These are phyloP conservation scores for Tanytarsus gracilentus DNA, from an alignment of 2,888 invertebrate species.

Conservation along the genomic window DNA sequence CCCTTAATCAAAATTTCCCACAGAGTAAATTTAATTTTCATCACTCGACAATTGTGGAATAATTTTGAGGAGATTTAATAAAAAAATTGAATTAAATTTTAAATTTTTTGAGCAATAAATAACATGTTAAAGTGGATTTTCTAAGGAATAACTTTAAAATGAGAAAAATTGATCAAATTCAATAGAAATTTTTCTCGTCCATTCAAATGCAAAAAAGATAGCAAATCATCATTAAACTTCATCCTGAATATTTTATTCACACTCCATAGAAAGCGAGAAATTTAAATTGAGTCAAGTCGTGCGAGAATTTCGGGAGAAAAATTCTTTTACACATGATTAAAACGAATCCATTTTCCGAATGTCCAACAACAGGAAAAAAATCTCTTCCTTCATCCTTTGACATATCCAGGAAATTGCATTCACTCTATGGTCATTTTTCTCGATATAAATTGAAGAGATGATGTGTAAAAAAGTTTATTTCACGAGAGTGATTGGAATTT, in stretches of 20 bases:
- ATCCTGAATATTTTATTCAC: not conserved
- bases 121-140: too few species aligned
- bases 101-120: too few species aligned
- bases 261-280: not conserved
- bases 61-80: too few species aligned
- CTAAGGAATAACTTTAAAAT: not conserved
- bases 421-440: conserved; percentile 9
- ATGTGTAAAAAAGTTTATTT: too few species aligned
- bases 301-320: conserved; percentile 1
- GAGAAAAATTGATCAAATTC: not conserved
- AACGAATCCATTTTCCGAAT: conserved; percentile 11
- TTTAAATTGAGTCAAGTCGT: conserved; percentile 20
- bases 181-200: not conserved
- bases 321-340: conserved; percentile 23
- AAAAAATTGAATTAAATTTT: too few species aligned
- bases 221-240: not conserved
- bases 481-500: too few species aligned
- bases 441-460: too few species aligned
- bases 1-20: conserved; percentile 8
- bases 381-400: not conserved
- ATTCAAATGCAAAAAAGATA: conserved; percentile 14
- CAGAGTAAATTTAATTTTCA: not conserved
- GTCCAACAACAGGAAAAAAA: not conserved
- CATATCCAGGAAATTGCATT: conserved; percentile 24
- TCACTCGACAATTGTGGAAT: not conserved